Evolutionary conservation across 2,888 invertebrate species (phyloP).

Genomic region (Malthinus flaveolus): DNA sequence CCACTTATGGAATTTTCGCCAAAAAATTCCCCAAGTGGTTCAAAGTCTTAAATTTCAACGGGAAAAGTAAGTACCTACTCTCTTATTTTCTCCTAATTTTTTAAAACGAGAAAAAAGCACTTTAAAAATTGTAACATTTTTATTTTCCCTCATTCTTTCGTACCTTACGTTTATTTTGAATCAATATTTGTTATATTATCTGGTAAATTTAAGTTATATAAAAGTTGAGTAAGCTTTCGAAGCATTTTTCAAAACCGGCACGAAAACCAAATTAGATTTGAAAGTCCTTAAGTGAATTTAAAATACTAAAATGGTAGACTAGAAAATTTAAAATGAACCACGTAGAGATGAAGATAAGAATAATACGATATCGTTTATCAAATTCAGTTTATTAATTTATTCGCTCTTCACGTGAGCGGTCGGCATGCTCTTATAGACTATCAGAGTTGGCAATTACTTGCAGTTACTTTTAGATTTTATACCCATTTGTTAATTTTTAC

Average conservation of each 20-base stretch:
- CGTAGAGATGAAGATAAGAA: not conserved
- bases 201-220: not conserved
- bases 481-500: no score
- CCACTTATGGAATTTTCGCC: slow-evolving; percentile 96
- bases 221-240: not conserved
- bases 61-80: slow-evolving; percentile 73
- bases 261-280: slow-evolving; percentile 2
- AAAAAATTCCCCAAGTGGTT: slow-evolving; percentile 91
- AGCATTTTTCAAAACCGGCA: not conserved
- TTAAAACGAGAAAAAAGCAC: not conserved
- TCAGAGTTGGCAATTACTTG: no score
- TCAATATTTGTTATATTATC: not conserved
- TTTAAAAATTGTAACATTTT: not conserved
- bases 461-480: no score
- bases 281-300: slow-evolving; percentile 5
- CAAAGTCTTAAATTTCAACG: slow-evolving; percentile 97
- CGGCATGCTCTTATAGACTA: no score
- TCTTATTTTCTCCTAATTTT: not conserved
- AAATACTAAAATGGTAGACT: not conserved
- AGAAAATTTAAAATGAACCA: slow-evolving; percentile 4
- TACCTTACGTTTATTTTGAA: no score
- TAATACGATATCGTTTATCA: no score
- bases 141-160: not conserved
- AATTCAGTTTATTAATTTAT: no score
- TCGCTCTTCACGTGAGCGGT: no score